These are phyloP conservation scores for roundworm (Caenorhabditis elegans) DNA, from an alignment of 1,140 invertebrate genomes.

Conservation along the genomic window DNA sequence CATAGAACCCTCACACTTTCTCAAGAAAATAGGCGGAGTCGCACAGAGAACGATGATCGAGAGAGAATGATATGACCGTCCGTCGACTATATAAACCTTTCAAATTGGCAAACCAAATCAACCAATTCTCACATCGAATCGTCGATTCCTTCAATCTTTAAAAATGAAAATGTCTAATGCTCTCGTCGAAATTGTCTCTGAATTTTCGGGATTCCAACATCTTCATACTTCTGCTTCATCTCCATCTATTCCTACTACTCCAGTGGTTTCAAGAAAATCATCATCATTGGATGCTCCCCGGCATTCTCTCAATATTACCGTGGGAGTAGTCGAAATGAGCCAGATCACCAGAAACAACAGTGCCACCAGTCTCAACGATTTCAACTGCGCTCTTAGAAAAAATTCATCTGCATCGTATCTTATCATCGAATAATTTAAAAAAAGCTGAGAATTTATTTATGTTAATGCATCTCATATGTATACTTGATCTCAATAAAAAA, in stretches of 20 bases:
- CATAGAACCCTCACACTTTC: neutral
- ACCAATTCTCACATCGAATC: neutral
- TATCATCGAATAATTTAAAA: neutral
- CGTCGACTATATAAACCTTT: too few relatives aligned
- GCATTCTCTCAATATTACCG: neutral
- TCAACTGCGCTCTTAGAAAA: neutral
- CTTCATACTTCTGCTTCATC: neutral
- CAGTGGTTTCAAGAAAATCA: neutral
- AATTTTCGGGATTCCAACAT: conserved; percentile 10
- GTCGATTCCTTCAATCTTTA: neutral
- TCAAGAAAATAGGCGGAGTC: neutral
- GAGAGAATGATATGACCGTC: neutral
- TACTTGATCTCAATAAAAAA: too few relatives aligned
- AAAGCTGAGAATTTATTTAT: too few relatives aligned
- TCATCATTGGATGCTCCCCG: neutral
- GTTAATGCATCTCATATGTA: too few relatives aligned
- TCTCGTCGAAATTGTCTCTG: neutral
- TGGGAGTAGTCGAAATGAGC: neutral
- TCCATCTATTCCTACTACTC: neutral
- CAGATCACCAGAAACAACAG: neutral
- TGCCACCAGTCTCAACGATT: neutral
- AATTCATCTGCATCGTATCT: neutral
- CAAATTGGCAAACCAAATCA: too few relatives aligned
- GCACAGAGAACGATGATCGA: neutral
- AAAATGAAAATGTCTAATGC: neutral